Evolutionary conservation across 2,113 vertebrate species (phyloP).

Genomic region (Neopipo cinnamomea): DNA sequence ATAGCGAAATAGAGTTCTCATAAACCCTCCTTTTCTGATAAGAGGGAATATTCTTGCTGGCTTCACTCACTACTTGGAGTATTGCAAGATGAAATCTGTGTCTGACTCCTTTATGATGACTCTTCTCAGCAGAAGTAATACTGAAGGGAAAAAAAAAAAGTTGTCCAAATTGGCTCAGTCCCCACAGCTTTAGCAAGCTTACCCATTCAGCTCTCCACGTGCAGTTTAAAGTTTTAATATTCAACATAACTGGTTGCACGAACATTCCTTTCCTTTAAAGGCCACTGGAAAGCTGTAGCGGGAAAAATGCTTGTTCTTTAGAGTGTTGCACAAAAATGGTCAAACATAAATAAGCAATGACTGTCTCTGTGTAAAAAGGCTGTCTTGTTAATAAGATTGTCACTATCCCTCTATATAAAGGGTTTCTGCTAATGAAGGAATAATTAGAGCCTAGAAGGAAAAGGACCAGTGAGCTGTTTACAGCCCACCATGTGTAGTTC

Average conservation of each 20-base stretch:
- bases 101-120: background rate
- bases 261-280: background rate
- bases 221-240: background rate
- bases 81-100: background rate
- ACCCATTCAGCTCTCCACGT: background rate
- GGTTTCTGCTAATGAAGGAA: background rate
- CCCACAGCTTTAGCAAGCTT: background rate
- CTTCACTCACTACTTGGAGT: background rate
- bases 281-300: background rate
- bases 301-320: background rate
- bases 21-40: background rate
- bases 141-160: too few relatives aligned
- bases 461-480: background rate
- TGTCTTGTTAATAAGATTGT: background rate
- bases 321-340: background rate
- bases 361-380: background rate
- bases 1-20: background rate
- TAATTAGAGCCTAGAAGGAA: background rate
- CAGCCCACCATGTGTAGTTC: background rate
- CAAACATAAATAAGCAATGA: background rate
- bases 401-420: background rate
- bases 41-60: background rate
- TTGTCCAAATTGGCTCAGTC: background rate
- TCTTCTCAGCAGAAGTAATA: background rate
- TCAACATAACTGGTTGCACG: background rate